A percentile compares a stretch with the other conserved stretches of the same genome.
Conservation (phyloP, 1,140 invertebrate genomes). For the Saccostrea cuccullata region DNA sequence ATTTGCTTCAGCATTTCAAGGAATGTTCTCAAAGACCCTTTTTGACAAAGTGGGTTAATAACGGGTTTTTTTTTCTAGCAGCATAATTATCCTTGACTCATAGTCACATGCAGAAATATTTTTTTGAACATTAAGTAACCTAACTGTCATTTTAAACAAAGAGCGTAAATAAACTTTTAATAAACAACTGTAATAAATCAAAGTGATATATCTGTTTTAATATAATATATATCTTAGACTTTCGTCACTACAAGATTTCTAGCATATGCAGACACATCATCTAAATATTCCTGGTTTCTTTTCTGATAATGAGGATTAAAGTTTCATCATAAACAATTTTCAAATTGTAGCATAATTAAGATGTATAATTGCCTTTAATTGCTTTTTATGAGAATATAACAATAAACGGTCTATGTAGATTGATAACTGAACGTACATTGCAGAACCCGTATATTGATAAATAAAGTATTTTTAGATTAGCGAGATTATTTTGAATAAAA, state of each 20-base stretch:
- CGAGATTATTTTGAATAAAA: too few relatives aligned
- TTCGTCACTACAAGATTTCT: neutral
- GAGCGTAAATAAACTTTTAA: neutral
- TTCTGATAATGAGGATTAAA: neutral
- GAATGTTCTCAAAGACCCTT: neutral
- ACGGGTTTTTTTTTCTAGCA: neutral
- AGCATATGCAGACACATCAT: neutral
- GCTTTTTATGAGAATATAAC: neutral
- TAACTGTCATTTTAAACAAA: neutral
- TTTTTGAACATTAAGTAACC: neutral
- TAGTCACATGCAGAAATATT: neutral
- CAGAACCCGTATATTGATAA: too few relatives aligned
- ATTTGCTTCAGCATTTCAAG: neutral
- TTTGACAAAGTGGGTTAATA: neutral
- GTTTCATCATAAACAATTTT: neutral
- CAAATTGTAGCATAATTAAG: neutral
- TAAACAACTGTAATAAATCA: constrained; percentile 25
- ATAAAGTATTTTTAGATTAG: too few relatives aligned
- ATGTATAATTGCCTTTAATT: neutral
- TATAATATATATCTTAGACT: neutral
- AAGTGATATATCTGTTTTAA: neutral
- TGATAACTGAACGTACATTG: too few relatives aligned
- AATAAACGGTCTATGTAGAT: too few relatives aligned
- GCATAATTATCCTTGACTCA: neutral
- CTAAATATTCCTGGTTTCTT: neutral